Conservation (phyloP, 2,888 invertebrate genomes). For the Mythimna albipuncta region DNA sequence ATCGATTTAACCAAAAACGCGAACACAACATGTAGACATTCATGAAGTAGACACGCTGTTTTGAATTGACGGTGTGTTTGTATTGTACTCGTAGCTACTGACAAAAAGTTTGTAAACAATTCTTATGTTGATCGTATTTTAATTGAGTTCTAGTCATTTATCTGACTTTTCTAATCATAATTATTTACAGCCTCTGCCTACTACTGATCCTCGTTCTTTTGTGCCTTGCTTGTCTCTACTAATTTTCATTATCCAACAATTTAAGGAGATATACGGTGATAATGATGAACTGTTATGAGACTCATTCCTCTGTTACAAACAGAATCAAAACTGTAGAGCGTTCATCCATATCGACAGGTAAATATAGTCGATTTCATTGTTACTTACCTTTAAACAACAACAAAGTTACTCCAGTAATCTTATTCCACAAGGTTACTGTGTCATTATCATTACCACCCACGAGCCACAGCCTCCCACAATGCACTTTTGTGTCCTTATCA, state of each 20-base stretch:
- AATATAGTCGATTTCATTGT: background rate
- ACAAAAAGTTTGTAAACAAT: conserved; percentile 1
- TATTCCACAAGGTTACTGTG: conserved; percentile 49
- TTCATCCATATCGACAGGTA: background rate
- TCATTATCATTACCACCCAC: conserved; percentile 54
- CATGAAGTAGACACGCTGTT: conserved; percentile 9
- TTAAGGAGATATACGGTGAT: too few relatives aligned
- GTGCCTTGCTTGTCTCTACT: background rate
- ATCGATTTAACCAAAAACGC: conserved; percentile 45
- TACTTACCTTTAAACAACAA: conserved; percentile 20
- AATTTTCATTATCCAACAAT: too few relatives aligned
- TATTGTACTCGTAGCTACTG: background rate
- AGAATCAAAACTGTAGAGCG: background rate
- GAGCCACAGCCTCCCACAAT: conserved; percentile 48
- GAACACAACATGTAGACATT: conserved; percentile 20
- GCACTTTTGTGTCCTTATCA: conserved; percentile 49
- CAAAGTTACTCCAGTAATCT: conserved; percentile 36
- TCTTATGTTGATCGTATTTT: background rate
- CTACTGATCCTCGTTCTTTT: background rate
- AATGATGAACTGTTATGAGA: background rate
- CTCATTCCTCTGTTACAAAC: background rate
- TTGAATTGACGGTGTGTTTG: background rate
- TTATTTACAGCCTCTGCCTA: background rate
- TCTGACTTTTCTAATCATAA: background rate
- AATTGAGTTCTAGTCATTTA: background rate